A percentile compares a stretch with the other conserved stretches of the same genome.
phyloP scores from a whole-genome alignment of 2,888 invertebrate genomes.

The Ophion slaviceki region DNA sequence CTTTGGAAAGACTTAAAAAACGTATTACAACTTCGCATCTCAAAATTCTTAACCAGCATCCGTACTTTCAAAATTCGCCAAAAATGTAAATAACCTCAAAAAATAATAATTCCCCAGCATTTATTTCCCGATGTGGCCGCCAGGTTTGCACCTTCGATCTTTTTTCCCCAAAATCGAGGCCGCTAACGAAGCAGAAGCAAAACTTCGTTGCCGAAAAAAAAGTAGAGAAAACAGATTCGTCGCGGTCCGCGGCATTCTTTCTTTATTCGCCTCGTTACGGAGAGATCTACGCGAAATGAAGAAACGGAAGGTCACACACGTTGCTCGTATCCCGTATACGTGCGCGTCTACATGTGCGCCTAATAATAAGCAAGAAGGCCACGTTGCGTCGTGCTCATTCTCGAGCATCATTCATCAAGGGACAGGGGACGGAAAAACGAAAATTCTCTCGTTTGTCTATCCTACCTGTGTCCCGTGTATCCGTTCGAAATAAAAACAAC shows the following conservation, averaged over 20 bases:
- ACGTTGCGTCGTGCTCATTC: slow-evolving; percentile 50
- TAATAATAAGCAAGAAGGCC: slow-evolving; percentile 64
- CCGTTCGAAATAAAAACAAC: not conserved
- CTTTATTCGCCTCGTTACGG: slow-evolving; percentile 37
- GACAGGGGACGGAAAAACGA: slow-evolving; percentile 35
- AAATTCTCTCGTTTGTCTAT: not conserved
- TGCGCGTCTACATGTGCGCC: slow-evolving; percentile 18
- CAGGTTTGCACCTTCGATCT: slow-evolving; percentile 2
- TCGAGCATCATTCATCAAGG: slow-evolving; percentile 52
- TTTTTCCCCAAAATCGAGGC: not conserved
- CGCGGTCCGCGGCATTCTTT: slow-evolving; percentile 10
- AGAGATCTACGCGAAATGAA: slow-evolving; percentile 39
- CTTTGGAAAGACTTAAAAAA: too few relatives aligned
- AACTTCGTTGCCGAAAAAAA: slow-evolving; percentile 1
- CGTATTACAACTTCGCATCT: too few relatives aligned
- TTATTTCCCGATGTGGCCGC: not conserved
- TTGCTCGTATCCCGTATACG: slow-evolving; percentile 11
- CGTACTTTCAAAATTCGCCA: not conserved
- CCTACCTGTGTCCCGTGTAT: not conserved
- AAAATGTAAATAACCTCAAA: not conserved
- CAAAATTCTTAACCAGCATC: not conserved
- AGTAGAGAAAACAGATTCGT: not conserved
- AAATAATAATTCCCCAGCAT: not conserved
- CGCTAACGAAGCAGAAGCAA: not conserved
- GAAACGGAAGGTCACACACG: slow-evolving; percentile 57